phyloP scores from a whole-genome alignment of 2,888 invertebrate genomes.

The Leptinotarsa tumamoca region DNA sequence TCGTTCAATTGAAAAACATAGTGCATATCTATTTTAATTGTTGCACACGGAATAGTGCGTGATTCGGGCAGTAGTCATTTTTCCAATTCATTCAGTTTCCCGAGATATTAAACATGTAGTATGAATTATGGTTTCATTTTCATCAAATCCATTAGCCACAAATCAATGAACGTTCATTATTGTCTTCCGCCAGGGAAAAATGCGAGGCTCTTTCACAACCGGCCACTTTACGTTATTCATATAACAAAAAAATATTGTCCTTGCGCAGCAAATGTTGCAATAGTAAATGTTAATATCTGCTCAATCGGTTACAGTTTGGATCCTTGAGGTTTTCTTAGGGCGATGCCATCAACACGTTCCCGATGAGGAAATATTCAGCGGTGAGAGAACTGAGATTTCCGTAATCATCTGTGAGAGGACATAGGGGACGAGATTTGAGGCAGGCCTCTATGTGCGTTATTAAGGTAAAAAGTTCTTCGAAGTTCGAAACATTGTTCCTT shows the following conservation, averaged over 20 bases:
- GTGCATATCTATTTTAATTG: too few relatives aligned
- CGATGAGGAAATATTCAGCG: slow-evolving; percentile 54
- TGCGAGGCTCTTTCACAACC: too few relatives aligned
- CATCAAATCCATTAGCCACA: too few relatives aligned
- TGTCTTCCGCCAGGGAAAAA: too few relatives aligned
- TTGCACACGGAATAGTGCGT: too few relatives aligned
- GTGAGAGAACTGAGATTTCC: slow-evolving; percentile 48
- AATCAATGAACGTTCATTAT: too few relatives aligned
- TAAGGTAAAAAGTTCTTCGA: slow-evolving; percentile 55
- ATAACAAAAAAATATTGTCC: too few relatives aligned
- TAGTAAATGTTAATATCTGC: slow-evolving; percentile 47
- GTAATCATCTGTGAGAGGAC: slow-evolving; percentile 51
- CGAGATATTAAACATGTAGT: too few relatives aligned
- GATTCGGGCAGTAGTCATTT: too few relatives aligned
- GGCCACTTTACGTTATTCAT: not conserved
- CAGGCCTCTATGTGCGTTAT: slow-evolving; percentile 55
- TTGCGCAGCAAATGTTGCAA: slow-evolving; percentile 39
- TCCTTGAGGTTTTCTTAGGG: slow-evolving; percentile 41
- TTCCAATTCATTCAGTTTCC: too few relatives aligned
- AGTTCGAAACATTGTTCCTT: slow-evolving; percentile 51
- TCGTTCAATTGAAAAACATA: too few relatives aligned
- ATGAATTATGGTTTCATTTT: too few relatives aligned
- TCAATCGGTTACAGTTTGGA: slow-evolving; percentile 35
- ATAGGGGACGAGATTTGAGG: slow-evolving; percentile 56
- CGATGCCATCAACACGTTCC: slow-evolving; percentile 45